These are phyloP conservation scores for Boulengeromyrus knoepffleri DNA, from an alignment of 2,113 vertebrate genomes.

Conservation along the genomic window DNA sequence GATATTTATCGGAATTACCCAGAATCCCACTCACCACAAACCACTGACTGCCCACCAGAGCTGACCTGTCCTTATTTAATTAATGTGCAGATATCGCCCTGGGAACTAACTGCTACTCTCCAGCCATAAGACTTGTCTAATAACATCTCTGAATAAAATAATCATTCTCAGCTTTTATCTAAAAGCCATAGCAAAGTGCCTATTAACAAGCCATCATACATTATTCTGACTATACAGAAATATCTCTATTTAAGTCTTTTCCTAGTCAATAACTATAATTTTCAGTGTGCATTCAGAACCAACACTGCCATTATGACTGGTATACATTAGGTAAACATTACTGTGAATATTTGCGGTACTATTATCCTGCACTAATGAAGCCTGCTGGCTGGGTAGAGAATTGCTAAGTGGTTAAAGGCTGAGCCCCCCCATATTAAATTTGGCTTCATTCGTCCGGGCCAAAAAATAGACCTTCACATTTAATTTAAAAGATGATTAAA, in stretches of 20 bases:
- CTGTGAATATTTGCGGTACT: neutral
- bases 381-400: too few species aligned
- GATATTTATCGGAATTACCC: neutral
- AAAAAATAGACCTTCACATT: neutral
- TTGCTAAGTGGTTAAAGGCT: neutral
- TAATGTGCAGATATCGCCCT: neutral
- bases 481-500: neutral
- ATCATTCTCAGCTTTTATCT: neutral
- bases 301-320: neutral
- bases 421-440: neutral
- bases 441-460: neutral
- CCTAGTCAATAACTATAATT: neutral
- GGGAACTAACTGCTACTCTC: neutral
- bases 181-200: neutral
- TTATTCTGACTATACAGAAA: neutral
- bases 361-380: neutral
- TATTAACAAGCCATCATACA: neutral
- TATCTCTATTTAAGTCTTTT: neutral
- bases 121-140: neutral
- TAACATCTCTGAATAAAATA: neutral
- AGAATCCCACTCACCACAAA: constrained; percentile 2
- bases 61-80: neutral
- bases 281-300: neutral
- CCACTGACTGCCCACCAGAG: neutral
- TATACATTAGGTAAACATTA: neutral